These are phyloP conservation scores for Trachops cirrhosus DNA, from an alignment of 2,797 vertebrate genomes.

Conservation along the genomic window DNA sequence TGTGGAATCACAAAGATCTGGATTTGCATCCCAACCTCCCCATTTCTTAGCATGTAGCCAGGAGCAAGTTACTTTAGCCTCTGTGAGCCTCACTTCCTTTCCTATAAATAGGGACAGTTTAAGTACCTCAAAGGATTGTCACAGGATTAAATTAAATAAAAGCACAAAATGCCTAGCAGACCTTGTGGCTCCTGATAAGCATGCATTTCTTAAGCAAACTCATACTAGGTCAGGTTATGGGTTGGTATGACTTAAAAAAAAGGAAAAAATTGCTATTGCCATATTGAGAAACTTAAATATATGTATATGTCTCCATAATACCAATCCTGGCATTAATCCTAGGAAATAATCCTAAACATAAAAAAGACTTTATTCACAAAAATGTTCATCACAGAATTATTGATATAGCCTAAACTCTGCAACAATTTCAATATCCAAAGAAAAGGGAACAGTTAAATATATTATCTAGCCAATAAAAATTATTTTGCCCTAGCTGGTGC, in stretches of 20 bases:
- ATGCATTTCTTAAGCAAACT: conserved; percentile 18
- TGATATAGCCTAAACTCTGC: conserved; percentile 32
- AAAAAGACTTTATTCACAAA: conserved; percentile 43
- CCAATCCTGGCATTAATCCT: conserved; percentile 13
- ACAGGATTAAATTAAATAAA: conserved; percentile 51
- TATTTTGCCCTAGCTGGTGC: no score
- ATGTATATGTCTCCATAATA: not conserved
- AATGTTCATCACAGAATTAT: conserved; percentile 1
- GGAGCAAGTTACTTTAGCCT: conserved; percentile 7
- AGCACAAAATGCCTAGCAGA: conserved; percentile 18
- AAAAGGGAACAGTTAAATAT: conserved; percentile 2
- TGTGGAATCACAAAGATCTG: not conserved
- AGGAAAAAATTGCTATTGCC: not conserved
- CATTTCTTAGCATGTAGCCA: not conserved
- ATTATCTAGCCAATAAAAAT: conserved; percentile 39
- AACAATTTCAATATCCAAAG: conserved; percentile 23
- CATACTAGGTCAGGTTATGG: not conserved
- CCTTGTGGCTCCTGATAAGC: not conserved
- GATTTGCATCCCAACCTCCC: not conserved
- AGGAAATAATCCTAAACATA: conserved; percentile 35
- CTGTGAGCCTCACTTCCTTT: conserved; percentile 40
- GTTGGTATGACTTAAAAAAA: not conserved
- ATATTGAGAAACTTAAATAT: conserved; percentile 31
- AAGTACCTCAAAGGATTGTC: conserved; percentile 51
- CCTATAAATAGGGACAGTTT: conserved; percentile 60